These are phyloP conservation scores for Lepidonotus clava DNA, from an alignment of 2,888 invertebrate genomes.

Conservation along the genomic window DNA sequence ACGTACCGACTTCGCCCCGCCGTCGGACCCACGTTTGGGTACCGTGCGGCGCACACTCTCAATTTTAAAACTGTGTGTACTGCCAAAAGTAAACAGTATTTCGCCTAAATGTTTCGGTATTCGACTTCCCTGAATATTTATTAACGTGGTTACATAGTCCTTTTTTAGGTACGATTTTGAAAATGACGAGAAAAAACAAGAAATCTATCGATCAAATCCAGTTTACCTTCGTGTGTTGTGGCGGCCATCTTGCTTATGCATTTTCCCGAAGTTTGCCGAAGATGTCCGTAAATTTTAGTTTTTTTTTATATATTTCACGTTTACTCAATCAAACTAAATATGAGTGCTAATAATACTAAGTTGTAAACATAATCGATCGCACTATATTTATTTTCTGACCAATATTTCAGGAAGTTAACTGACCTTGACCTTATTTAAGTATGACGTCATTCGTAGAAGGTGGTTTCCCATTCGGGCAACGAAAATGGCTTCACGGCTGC, in stretches of 20 bases:
- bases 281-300: too few species aligned
- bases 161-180: background rate
- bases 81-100: background rate
- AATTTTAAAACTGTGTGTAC: background rate
- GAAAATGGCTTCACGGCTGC: background rate
- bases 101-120: background rate
- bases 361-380: too few species aligned
- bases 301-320: too few species aligned
- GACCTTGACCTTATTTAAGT: background rate
- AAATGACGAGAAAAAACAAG: background rate
- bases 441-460: constrained; percentile 47
- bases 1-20: too few species aligned
- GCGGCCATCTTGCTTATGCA: constrained; percentile 69
- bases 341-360: too few species aligned
- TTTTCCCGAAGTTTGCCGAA: constrained; percentile 5
- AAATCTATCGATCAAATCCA: background rate
- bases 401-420: background rate
- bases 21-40: too few species aligned
- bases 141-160: too few species aligned
- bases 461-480: background rate
- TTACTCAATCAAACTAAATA: too few species aligned
- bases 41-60: too few species aligned
- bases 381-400: background rate
- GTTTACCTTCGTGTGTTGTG: constrained; percentile 70
- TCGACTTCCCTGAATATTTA: background rate